Evolutionary conservation across 1,140 invertebrate species (phyloP).

Genomic region (Meloidogyne floridensis): DNA sequence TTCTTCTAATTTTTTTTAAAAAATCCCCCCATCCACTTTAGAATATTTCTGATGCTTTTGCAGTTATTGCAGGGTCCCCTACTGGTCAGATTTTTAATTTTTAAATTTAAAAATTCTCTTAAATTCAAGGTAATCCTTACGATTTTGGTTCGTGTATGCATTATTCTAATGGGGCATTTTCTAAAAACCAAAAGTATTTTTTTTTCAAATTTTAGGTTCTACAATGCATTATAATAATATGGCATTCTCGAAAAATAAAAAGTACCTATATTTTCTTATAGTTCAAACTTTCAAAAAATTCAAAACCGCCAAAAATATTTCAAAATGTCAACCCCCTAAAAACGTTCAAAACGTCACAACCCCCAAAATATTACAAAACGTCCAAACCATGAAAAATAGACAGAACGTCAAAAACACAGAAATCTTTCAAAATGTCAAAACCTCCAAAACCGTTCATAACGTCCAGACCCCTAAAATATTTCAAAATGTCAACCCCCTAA

Average conservation of each 20-base stretch:
- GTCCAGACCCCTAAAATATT: no score
- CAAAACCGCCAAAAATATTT: no score
- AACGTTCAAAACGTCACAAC: no score
- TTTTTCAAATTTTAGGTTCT: constrained; percentile 9
- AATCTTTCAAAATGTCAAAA: no score
- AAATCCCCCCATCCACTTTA: not conserved
- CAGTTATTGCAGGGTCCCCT: constrained; percentile 19
- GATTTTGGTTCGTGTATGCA: constrained; percentile 30
- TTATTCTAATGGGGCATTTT: constrained; percentile 17
- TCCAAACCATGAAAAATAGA: no score
- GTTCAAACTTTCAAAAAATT: no score
- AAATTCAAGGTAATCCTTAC: constrained; percentile 13
- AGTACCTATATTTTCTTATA: not conserved
- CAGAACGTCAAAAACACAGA: not conserved
- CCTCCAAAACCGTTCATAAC: no score
- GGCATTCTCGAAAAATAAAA: constrained; percentile 12
- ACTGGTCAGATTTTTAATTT: not conserved
- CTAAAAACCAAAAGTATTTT: constrained; percentile 28
- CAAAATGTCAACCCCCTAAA: no score
- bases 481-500: no score
- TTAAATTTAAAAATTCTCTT: not conserved
- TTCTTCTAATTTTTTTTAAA: not conserved
- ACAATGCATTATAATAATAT: constrained; percentile 13
- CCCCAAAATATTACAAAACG: no score
- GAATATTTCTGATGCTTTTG: constrained; percentile 32